Base-by-base conservation (phyloP, 2,113 vertebrate species). In the Rutilus rutilus region DNA sequence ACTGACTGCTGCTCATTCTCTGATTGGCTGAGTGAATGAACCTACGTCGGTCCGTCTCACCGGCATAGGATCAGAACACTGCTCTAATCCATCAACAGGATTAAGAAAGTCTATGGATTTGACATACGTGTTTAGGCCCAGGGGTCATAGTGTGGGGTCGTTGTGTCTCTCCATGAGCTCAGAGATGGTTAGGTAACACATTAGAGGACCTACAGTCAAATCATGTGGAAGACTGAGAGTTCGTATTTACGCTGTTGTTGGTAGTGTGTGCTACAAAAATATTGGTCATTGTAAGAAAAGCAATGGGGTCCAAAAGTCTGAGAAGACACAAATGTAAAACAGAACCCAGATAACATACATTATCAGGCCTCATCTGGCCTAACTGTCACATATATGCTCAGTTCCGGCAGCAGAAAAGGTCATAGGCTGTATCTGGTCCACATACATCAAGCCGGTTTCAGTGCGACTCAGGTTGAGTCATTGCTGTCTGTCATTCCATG, bases 21-120 rank as follows among this genome's bases (percentile, higher is more conserved):
- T 87, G 87, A 89, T 89, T 86, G 85, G 88, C 52, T 71, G 50
- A 36, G 23, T 10, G 50, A 33, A 45, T 25, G 45, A 80, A 69
- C 45, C 45, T 50, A 69, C 45, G 47, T 57, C n/a, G 25, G 5
- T 0, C 21, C 36, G 21, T 71, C 67, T 78, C 74, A 57, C 50
- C 11, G 14, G 62, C 39, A 33, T 8, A 52, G 45, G 74, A 62
- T 62, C 80, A 83, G 76, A 83, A 52, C 62, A 54, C 9, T 25
- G 27, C 25, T 82, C 42, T 82, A 82, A 82, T 82, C 80, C 64
- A 69, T 82, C 80, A 82, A 82, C 80, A 52, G 64, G 80, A 82
- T 82, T 69, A 82, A 79, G 77, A 71, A 11, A 39, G 75, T 69
- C 75, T 27, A 25, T 77, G 82, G 76, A 76, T 84, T 76, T 84